Evolutionary conservation across 2,888 invertebrate species (phyloP).

Genomic region (Brachyopa scutellaris): DNA sequence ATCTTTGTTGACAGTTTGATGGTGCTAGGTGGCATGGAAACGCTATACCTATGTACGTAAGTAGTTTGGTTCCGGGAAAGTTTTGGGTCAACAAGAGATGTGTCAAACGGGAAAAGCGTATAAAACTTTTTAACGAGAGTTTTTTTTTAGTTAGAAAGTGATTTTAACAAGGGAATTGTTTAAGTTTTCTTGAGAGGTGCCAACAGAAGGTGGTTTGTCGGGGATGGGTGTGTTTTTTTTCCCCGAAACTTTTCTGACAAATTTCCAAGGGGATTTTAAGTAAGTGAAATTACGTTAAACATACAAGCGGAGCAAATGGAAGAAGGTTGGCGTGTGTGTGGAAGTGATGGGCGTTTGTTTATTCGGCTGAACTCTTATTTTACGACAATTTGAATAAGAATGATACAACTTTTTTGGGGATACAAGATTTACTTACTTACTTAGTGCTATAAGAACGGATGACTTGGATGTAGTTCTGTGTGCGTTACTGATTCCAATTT

Average conservation of each 20-base stretch:
- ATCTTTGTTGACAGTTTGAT: conserved; percentile 11
- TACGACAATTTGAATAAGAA: no score
- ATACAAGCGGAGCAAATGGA: neutral
- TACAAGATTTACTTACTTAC: no score
- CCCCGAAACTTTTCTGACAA: neutral
- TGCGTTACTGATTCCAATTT: no score
- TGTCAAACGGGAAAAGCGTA: conserved; percentile 16
- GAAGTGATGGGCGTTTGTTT: neutral
- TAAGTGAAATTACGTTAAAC: neutral
- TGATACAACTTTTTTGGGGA: no score
- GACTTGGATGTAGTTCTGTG: no score
- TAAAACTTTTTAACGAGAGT: conserved; percentile 46
- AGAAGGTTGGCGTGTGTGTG: neutral
- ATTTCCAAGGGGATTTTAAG: neutral
- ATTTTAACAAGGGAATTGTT: conserved; percentile 14
- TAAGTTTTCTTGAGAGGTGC: neutral
- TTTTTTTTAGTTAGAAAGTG: conserved; percentile 33
- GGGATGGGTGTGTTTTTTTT: neutral
- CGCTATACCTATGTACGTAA: neutral
- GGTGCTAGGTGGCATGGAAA: neutral
- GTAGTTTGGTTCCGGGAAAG: conserved; percentile 20
- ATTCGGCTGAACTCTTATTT: no score
- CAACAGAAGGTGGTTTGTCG: neutral
- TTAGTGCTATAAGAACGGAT: no score
- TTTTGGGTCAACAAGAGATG: conserved; percentile 37